Evolutionary conservation across 2,888 invertebrate genomes (phyloP), one percentile per base, ranked within the genome.

Genomic region (Synergus umbraculus): DNA sequence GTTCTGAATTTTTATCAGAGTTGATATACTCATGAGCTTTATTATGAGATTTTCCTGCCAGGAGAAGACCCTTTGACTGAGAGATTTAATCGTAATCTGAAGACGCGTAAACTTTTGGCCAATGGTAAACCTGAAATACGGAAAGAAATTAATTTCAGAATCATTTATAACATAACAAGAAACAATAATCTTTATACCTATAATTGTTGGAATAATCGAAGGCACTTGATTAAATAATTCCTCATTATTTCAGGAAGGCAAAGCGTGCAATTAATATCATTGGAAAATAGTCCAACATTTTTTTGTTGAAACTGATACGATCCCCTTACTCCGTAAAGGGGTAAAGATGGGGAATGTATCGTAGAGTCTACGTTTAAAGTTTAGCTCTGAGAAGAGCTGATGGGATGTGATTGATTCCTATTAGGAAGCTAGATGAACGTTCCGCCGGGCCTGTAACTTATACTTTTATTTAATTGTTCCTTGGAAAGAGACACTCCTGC

Each of bases 41-140:
- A 10, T 78, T 79, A 2, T 78, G 44, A 12, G 78, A 58, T 78
- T 83, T 64, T 49, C 64, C 78, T 79, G 80, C 78, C 18, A 85
- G 69, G 9, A 88, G 81, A 29, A 85, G 81, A 44, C 85, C 88
- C 46, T 86, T 85, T 18, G n/a, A n/a, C n/a, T n/a, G n/a, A 97
- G 93, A 3, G 96, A 96, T 83, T 89, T 89, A 10, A 88, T 79
- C 46, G 83, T 85, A 3, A 91, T 88, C 81, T 86, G 85, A 15
- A 90, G 77, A 44, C 86, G 88, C 66, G 83, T 83, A 86, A 89
- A 89, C 79, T 86, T 88, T 44, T 86, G 83, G 66, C 87, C 85
- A 4, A 90, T 82, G 82, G 86, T 88, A 22, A 88, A 82, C 85
- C 92, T 91, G 77, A 83, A 64, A 58, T 44, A 37, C 76, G 80